Base-by-base conservation (phyloP, 2,113 vertebrate genomes). In the Antechinus stuartii region DNA sequence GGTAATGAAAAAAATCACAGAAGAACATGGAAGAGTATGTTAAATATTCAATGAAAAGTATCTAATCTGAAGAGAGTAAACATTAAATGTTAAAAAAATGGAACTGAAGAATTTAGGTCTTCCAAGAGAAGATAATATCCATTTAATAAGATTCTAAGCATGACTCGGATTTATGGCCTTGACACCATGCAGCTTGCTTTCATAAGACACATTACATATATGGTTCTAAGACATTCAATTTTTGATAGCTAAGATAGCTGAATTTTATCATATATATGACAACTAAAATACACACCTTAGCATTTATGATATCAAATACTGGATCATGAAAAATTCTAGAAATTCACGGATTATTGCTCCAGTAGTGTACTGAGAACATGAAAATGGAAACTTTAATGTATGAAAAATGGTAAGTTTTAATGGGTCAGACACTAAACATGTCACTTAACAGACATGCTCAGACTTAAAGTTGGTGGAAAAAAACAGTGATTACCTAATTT, bases 301-400 rank as follows among this genome's bases (percentile, higher is more conserved):
- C 47, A 47, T 47, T 3, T 0, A 53, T 3, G 90, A 10, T 89
- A 93, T 2, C 2, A 96, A 97, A 50, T 0, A 7, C 8, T 56
- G 57, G 53, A 54, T 97, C 49, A 2, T 9, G 30, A 92, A 95
- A 92, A 95, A 96, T 89, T 90, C 42, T 97, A 92, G 19, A 14
- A 89, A 93, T 27, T 1, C 90, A 94, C 2, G 92, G 95, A 54
- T 54, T 55, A 12, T 0, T 19, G 91, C 57, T 92, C 92, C 53
- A 52, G n/a, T 54, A 91, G 90, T 0, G 7, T 52, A 68, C 57
- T 8, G 27, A 50, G 46, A 52, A 25, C 0, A 6, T 0, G 1
- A 16, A 52, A 22, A 93, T 30, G 52, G 4, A 19, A 50, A 90
- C 57, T 0, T 30, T 68, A 46, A 27, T 0, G 1, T 76, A 49